Conservation (phyloP, 1,140 invertebrate genomes). For the Drosophila bipectinata region DNA sequence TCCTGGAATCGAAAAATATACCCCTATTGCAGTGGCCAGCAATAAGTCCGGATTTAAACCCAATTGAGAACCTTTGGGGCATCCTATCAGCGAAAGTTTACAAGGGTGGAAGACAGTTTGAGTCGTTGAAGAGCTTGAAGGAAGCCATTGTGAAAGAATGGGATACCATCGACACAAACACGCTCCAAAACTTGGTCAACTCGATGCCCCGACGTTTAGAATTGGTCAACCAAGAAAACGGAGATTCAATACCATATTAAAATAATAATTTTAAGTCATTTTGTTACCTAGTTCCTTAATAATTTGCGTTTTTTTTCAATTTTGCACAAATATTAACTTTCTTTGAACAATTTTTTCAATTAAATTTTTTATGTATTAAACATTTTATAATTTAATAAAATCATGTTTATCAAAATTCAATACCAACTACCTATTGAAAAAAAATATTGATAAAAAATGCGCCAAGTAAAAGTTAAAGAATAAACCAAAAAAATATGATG, state of each 20-base stretch:
- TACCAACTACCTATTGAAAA: too few relatives aligned
- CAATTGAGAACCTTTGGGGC: too few relatives aligned
- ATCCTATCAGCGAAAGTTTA: slow-evolving; percentile 1
- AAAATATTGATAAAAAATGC: too few relatives aligned
- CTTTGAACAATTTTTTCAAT: not conserved
- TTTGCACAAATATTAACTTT: slow-evolving; percentile 1
- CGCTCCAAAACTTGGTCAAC: not conserved
- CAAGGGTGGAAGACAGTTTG: slow-evolving; percentile 1
- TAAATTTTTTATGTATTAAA: not conserved
- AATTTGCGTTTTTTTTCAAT: too few relatives aligned
- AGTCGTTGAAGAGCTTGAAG: not conserved
- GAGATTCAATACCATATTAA: not conserved
- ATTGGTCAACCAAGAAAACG: not conserved
- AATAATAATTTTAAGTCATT: not conserved
- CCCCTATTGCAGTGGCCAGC: too few relatives aligned
- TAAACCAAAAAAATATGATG: not conserved
- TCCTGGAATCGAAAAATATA: too few relatives aligned
- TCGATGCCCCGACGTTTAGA: not conserved
- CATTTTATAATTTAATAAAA: not conserved
- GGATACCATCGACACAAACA: not conserved
- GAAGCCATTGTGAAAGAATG: not conserved
- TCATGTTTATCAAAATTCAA: not conserved
- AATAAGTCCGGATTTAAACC: too few relatives aligned
- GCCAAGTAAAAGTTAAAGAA: too few relatives aligned
- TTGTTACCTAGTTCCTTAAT: too few relatives aligned